Evolutionary conservation across 2,797 vertebrate genomes (phyloP).

Genomic region (Ispidina picta): DNA sequence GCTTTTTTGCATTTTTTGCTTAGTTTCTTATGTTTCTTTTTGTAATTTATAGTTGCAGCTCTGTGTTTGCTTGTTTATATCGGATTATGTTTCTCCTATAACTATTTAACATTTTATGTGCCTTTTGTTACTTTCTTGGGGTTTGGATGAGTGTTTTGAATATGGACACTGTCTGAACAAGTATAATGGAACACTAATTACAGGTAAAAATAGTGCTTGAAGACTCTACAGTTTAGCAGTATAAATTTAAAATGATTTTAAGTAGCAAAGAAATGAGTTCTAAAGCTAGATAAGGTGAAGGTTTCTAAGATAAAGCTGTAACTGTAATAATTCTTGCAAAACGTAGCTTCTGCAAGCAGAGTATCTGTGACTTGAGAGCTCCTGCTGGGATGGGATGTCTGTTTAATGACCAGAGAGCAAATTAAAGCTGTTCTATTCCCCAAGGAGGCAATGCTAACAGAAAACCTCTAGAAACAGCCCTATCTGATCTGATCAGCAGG

Average conservation of each 20-base stretch:
- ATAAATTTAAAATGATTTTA: neutral
- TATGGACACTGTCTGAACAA: slow-evolving; percentile 57
- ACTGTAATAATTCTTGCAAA: neutral
- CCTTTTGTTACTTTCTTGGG: slow-evolving; percentile 70
- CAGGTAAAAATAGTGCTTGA: neutral
- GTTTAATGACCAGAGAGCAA: neutral
- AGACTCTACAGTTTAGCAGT: neutral
- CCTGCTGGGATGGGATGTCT: neutral
- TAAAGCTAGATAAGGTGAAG: neutral
- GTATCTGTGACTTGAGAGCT: neutral
- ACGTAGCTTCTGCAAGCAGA: neutral
- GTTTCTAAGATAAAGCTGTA: neutral
- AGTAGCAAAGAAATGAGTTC: neutral
- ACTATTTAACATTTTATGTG: slow-evolving; percentile 76
- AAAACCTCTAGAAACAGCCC: neutral
- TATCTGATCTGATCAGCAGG: neutral
- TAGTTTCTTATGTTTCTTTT: slow-evolving; percentile 46
- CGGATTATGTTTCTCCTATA: slow-evolving; percentile 52
- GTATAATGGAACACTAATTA: slow-evolving; percentile 57
- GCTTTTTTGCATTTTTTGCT: slow-evolving; percentile 70
- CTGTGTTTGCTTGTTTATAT: slow-evolving; percentile 62
- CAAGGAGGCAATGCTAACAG: neutral
- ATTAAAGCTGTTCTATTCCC: neutral
- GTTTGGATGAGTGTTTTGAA: slow-evolving; percentile 52
- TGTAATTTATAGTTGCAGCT: slow-evolving; percentile 58